phyloP scores from a whole-genome alignment of 2,113 vertebrate species.

The Dromaius novaehollandiae region DNA sequence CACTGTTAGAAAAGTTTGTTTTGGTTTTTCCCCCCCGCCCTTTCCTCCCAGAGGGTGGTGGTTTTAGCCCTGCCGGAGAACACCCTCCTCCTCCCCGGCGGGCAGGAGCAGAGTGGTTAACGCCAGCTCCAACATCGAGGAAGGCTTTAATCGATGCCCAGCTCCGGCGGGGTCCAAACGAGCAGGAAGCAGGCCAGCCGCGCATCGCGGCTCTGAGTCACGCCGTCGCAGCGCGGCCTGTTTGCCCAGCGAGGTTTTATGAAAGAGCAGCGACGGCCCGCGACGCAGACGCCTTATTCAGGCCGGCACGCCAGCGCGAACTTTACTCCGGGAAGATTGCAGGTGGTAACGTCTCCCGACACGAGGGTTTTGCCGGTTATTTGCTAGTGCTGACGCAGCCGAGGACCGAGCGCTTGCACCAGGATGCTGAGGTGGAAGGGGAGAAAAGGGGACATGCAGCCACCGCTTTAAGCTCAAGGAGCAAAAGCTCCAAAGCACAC shows the following conservation, averaged over 20 bases:
- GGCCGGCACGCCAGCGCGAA: background rate
- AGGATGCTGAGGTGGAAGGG: background rate
- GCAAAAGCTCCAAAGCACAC: background rate
- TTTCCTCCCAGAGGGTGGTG: background rate
- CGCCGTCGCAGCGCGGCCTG: background rate
- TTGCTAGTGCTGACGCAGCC: background rate
- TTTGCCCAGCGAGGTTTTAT: background rate
- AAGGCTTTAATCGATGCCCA: background rate
- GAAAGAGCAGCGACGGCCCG: background rate
- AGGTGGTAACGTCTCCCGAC: background rate
- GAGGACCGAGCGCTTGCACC: background rate
- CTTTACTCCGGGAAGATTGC: constrained; percentile 13
- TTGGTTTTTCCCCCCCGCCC: no score
- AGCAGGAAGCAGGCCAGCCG: background rate
- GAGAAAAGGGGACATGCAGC: background rate
- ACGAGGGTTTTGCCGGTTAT: background rate
- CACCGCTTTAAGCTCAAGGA: background rate
- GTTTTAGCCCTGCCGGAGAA: no score
- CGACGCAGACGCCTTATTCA: background rate
- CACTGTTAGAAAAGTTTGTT: fast-evolving
- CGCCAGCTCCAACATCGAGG: no score
- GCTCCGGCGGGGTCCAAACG: no score
- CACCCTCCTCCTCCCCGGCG: background rate
- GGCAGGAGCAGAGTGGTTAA: background rate
- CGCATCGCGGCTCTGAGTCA: background rate